Evolutionary conservation across 2,888 invertebrate genomes (phyloP).

Genomic region (Sinotaia quadrata): DNA sequence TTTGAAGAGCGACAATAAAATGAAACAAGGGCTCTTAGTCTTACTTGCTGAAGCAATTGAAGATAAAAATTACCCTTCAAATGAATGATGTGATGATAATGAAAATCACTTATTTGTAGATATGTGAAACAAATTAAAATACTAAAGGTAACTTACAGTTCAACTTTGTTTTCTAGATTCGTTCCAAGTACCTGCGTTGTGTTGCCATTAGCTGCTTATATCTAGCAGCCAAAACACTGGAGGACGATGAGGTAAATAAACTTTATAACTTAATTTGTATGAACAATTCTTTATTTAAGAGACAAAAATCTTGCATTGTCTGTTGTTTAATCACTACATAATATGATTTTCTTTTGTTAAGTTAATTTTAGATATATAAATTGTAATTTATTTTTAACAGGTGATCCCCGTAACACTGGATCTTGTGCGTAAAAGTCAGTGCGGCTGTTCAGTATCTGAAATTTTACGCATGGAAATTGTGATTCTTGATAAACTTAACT

Average conservation of each 20-base stretch:
- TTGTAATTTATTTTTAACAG: conserved; percentile 46
- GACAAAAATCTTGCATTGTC: too few relatives aligned
- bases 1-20: too few relatives aligned
- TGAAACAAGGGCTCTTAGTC: too few relatives aligned
- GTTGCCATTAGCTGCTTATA: conserved; percentile 89
- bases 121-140: too few relatives aligned
- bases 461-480: conserved; percentile 88
- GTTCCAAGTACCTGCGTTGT: conserved; percentile 85
- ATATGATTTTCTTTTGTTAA: too few relatives aligned
- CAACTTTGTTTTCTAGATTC: conserved; percentile 63
- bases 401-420: conserved; percentile 70
- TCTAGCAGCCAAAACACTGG: conserved; percentile 79
- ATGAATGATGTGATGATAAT: too few relatives aligned
- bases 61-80: background rate
- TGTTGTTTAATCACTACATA: too few relatives aligned
- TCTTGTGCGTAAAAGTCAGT: conserved; percentile 74
- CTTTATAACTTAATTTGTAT: too few relatives aligned
- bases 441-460: conserved; percentile 88
- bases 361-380: background rate
- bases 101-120: too few relatives aligned
- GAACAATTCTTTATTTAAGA: too few relatives aligned
- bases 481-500: conserved; percentile 80
- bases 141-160: conserved; percentile 1
- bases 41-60: too few relatives aligned
- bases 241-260: conserved; percentile 74